Percentiles rank a stretch among this genome's conserved stretches.
Evolutionary conservation across 2,797 vertebrate species (phyloP).

Genomic region (Halcyon badia): DNA sequence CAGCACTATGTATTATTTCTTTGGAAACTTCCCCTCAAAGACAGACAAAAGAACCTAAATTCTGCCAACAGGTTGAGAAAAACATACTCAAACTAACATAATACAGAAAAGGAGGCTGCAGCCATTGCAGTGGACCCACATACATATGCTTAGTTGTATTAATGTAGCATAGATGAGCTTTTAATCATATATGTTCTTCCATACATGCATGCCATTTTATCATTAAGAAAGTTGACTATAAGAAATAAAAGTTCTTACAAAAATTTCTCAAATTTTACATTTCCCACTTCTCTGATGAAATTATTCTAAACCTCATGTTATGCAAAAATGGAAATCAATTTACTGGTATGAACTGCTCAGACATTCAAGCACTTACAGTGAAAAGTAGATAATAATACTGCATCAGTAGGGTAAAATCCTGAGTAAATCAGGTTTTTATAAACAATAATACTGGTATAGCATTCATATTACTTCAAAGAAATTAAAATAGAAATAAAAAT

Average conservation of each 20-base stretch:
- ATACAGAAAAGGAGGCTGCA: neutral
- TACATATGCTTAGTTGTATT: neutral
- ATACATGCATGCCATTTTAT: neutral
- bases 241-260: neutral
- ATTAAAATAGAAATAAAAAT: neutral
- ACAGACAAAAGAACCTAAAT: neutral
- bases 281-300: neutral
- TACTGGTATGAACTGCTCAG: neutral
- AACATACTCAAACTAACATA: neutral
- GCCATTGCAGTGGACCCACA: neutral
- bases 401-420: neutral
- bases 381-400: neutral
- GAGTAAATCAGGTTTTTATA: neutral
- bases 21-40: neutral
- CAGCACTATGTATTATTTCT: neutral
- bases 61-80: neutral
- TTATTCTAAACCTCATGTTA: neutral
- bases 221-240: neutral
- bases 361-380: neutral
- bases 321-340: neutral
- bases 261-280: neutral
- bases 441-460: neutral
- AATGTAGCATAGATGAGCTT: neutral
- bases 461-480: neutral
- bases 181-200: neutral